Percentiles rank a stretch among this genome's conserved stretches.
phyloP scores from a whole-genome alignment of 2,797 vertebrate species.

The Poecile montanus region DNA sequence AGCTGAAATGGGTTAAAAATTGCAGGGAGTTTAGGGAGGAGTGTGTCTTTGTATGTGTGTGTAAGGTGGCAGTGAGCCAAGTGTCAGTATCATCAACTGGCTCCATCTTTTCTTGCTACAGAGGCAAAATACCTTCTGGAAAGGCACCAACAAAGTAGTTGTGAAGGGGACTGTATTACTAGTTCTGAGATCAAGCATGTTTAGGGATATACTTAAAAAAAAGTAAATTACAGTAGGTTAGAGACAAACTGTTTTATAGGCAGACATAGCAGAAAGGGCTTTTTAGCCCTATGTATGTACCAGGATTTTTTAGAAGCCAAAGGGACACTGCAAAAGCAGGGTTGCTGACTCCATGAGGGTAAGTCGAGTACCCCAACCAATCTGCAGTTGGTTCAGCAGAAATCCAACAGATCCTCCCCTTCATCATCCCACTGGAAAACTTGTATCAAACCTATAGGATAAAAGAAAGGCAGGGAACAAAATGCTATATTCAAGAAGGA shows the following conservation, averaged over 20 bases:
- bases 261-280: background rate
- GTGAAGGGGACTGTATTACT: background rate
- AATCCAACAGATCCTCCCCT: rapidly evolving
- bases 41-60: background rate
- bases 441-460: rapidly evolving
- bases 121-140: background rate
- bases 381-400: background rate
- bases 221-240: background rate
- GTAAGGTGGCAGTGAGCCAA: background rate
- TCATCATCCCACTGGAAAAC: rapidly evolving
- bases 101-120: background rate
- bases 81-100: background rate
- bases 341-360: rapidly evolving
- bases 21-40: background rate
- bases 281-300: background rate
- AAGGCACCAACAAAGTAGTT: background rate
- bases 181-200: background rate
- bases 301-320: background rate
- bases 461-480: background rate
- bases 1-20: background rate
- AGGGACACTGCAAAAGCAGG: background rate
- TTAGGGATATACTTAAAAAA: background rate
- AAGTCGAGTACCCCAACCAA: background rate
- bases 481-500: background rate
- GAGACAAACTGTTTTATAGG: background rate